These are phyloP conservation scores for Chitala chitala DNA, from an alignment of 2,113 vertebrate species.

Conservation along the genomic window DNA sequence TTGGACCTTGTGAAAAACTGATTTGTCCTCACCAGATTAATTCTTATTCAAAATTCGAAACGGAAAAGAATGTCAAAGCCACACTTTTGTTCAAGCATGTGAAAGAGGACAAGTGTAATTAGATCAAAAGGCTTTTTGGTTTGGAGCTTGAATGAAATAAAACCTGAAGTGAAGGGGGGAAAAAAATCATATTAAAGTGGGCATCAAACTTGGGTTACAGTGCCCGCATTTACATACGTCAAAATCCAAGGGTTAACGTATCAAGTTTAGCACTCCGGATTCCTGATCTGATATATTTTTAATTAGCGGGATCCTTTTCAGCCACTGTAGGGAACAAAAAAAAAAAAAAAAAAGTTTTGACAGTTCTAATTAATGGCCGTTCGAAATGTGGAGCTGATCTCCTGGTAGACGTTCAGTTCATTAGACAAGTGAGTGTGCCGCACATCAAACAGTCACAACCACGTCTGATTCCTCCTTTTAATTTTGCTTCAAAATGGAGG, in stretches of 20 bases:
- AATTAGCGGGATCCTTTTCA: conserved; percentile 74
- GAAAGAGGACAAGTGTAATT: conserved; percentile 58
- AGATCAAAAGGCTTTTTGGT: conserved; percentile 50
- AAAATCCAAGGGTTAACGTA: conserved; percentile 50
- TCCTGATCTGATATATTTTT: conserved; percentile 75
- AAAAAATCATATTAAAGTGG: conserved; percentile 51
- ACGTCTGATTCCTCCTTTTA: conserved; percentile 43
- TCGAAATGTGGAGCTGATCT: conserved; percentile 48
- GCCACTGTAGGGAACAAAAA: conserved; percentile 64
- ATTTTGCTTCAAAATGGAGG: conserved; percentile 36
- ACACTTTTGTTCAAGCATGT: conserved; percentile 34
- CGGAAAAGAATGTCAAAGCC: conserved; percentile 51
- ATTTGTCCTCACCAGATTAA: conserved; percentile 20
- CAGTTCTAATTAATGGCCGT: conserved; percentile 72
- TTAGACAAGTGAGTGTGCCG: conserved; percentile 62
- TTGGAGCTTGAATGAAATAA: conserved; percentile 15
- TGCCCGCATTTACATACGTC: conserved; percentile 49
- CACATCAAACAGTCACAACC: conserved; percentile 58
- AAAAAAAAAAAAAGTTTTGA: conserved; percentile 73
- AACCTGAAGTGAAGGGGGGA: conserved; percentile 15
- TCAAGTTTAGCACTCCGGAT: conserved; percentile 58
- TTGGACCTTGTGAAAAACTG: conserved; percentile 28
- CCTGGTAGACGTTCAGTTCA: conserved; percentile 56
- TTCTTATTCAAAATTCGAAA: conserved; percentile 18
- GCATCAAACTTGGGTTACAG: conserved; percentile 36